Conservation (phyloP, 2,888 invertebrate species). For the Chaitophorus viminalis region DNA sequence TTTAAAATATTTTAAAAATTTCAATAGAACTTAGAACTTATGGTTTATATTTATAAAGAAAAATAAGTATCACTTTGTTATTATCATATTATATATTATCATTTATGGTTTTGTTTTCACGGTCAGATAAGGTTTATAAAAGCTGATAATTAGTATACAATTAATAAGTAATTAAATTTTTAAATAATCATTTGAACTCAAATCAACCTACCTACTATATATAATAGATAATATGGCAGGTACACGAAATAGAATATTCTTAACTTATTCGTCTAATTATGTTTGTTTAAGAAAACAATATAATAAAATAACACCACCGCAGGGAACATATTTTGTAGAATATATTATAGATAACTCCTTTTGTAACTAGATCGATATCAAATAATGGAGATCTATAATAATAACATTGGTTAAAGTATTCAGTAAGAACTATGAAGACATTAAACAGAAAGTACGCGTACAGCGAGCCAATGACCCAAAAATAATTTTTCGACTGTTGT, state of each 20-base stretch:
- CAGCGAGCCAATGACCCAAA: slow-evolving; percentile 55
- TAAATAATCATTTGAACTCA: background rate
- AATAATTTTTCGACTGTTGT: slow-evolving; percentile 18
- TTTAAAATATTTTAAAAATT: too few species aligned
- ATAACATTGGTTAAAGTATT: slow-evolving; percentile 4
- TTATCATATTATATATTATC: too few species aligned
- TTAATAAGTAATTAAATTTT: background rate
- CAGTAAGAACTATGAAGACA: slow-evolving; percentile 3
- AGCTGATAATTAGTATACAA: background rate
- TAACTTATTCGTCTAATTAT: background rate
- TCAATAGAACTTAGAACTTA: too few species aligned
- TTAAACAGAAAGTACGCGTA: background rate
- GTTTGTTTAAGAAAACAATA: background rate
- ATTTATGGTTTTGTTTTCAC: too few species aligned
- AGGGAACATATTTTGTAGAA: background rate
- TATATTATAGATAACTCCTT: background rate
- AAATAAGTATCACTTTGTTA: too few species aligned
- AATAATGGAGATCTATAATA: slow-evolving; percentile 5
- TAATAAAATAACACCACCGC: background rate
- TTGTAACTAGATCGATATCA: slow-evolving; percentile 18
- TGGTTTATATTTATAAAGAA: too few species aligned
- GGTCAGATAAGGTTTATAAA: too few species aligned
- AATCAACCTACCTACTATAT: background rate
- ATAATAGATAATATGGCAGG: background rate
- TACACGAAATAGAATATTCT: background rate